Conservation (phyloP, 2,888 invertebrate species). For the Xanthia togata region DNA sequence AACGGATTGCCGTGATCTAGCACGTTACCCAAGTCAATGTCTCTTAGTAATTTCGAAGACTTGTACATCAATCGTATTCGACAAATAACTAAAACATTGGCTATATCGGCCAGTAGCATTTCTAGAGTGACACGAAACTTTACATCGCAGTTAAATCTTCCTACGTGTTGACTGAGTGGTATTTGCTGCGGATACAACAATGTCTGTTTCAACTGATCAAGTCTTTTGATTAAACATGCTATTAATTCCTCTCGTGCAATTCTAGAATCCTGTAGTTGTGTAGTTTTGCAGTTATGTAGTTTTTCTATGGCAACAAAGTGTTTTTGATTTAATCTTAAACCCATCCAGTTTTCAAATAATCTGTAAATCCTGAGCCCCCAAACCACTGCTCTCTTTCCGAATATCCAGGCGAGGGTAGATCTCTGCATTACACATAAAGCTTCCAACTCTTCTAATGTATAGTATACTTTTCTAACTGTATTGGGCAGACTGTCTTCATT, state of each 20-base stretch:
- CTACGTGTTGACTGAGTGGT: no score
- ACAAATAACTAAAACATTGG: conserved; percentile 19
- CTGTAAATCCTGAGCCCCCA: no score
- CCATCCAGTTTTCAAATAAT: no score
- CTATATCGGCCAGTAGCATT: conserved; percentile 46
- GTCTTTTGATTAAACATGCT: not conserved
- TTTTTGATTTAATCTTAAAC: no score
- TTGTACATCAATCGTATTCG: not conserved
- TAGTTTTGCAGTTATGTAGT: no score
- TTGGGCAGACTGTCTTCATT: not conserved
- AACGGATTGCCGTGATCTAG: conserved; percentile 46
- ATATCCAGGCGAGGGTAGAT: no score
- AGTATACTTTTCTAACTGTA: not conserved
- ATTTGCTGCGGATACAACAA: conserved; percentile 3
- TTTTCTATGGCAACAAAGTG: no score
- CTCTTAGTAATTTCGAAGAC: conserved; percentile 15
- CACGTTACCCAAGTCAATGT: conserved; percentile 31
- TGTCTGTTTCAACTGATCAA: not conserved
- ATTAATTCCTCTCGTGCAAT: no score
- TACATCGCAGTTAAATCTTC: conserved; percentile 14
- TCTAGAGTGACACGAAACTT: conserved; percentile 32
- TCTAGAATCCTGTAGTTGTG: no score
- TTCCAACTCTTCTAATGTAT: not conserved
- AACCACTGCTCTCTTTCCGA: no score
- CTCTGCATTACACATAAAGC: no score